Evolutionary conservation across 2,888 invertebrate species (phyloP).

Genomic region (Pherbina coryleti): DNA sequence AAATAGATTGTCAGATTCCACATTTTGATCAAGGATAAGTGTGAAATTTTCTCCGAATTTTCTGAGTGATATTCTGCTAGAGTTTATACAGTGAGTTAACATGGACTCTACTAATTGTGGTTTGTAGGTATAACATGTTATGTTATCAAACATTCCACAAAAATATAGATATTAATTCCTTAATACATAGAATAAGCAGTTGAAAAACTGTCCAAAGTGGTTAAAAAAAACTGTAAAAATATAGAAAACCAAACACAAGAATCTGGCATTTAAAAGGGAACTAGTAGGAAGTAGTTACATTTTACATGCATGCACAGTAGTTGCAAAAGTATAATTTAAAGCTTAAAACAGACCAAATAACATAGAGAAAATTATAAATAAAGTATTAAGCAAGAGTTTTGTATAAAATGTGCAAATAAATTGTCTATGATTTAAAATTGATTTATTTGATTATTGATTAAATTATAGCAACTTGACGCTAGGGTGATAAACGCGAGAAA

Average conservation of each 20-base stretch:
- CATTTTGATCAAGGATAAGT: too few species aligned
- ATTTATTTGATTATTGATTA: slow-evolving; percentile 9
- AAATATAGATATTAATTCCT: too few species aligned
- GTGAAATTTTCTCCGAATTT: too few species aligned
- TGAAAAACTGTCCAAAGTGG: background rate
- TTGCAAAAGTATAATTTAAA: background rate
- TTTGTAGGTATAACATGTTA: too few species aligned
- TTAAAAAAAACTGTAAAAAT: slow-evolving; percentile 39
- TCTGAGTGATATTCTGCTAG: too few species aligned
- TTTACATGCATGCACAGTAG: background rate
- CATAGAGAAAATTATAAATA: background rate
- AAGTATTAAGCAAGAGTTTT: background rate
- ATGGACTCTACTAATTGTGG: too few species aligned
- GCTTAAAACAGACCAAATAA: background rate
- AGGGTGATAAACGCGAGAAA: slow-evolving; percentile 55
- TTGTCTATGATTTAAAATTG: slow-evolving; percentile 26
- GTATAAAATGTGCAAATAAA: slow-evolving; percentile 47
- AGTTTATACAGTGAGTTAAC: too few species aligned
- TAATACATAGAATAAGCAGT: slow-evolving; percentile 6
- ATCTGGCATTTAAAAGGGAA: slow-evolving; percentile 64
- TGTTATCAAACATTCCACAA: too few species aligned
- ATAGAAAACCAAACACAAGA: slow-evolving; percentile 1
- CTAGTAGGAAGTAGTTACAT: slow-evolving; percentile 29
- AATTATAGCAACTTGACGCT: slow-evolving; percentile 15
- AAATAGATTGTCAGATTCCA: too few species aligned